phyloP scores from a whole-genome alignment of 2,888 invertebrate species.

The Perithous albicinctus region DNA sequence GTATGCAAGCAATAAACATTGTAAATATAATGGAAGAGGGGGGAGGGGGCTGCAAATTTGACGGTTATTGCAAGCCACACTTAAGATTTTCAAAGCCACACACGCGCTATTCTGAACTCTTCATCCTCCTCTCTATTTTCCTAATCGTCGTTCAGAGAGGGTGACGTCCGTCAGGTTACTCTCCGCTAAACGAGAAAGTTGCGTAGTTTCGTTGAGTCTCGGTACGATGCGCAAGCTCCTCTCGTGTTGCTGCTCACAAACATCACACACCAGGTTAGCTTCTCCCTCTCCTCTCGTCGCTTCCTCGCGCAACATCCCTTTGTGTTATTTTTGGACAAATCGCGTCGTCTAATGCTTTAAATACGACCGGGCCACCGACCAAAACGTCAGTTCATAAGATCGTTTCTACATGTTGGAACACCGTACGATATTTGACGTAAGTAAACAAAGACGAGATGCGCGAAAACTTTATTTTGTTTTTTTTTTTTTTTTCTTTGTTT shows the following conservation, averaged over 20 bases:
- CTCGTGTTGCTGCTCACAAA: no score
- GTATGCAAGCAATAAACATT: no score
- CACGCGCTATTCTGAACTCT: no score
- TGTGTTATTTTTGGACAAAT: slow-evolving; percentile 84
- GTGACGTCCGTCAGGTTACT: background rate
- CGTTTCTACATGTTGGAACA: slow-evolving; percentile 83
- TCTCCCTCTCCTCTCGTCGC: slow-evolving; percentile 37
- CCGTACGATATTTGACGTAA: slow-evolving; percentile 83
- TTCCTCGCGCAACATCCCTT: slow-evolving; percentile 77
- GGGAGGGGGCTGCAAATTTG: background rate
- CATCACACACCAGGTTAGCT: slow-evolving; percentile 61
- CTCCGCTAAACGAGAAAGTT: slow-evolving; percentile 58
- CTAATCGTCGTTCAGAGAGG: background rate
- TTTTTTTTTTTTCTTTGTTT: no score
- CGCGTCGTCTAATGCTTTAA: slow-evolving; percentile 83
- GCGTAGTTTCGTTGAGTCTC: slow-evolving; percentile 66
- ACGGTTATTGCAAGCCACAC: background rate
- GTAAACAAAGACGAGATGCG: slow-evolving; percentile 77
- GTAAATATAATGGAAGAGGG: no score
- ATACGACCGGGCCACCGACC: slow-evolving; percentile 82
- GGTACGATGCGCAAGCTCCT: slow-evolving; percentile 76
- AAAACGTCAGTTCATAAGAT: slow-evolving; percentile 80
- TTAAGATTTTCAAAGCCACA: background rate
- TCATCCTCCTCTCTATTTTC: no score
- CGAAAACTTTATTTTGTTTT: no score